Conservation (phyloP, 1,140 invertebrate species). For the Drosophila takahashii region DNA sequence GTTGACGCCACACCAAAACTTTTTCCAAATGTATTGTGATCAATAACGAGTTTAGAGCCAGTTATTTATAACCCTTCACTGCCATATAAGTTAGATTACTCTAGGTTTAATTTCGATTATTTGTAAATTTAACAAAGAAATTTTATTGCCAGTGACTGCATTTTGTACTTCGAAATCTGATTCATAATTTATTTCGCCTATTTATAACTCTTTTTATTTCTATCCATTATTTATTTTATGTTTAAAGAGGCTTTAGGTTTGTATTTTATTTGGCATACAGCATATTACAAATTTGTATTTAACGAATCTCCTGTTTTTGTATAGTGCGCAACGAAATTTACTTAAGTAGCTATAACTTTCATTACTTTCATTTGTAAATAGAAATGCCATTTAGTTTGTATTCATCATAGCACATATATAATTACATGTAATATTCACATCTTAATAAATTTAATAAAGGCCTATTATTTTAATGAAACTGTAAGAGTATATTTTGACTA, state of each 20-base stretch:
- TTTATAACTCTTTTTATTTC: conserved; percentile 1
- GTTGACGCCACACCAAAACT: conserved; percentile 76
- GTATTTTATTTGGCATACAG: conserved; percentile 49
- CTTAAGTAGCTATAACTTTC: conserved; percentile 32
- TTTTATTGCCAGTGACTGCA: conserved; percentile 74
- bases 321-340: conserved; percentile 39
- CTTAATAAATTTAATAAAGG: conserved; percentile 14
- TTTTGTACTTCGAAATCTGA: conserved; percentile 47
- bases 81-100: conserved; percentile 72
- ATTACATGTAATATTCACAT: background rate
- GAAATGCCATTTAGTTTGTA: conserved; percentile 56
- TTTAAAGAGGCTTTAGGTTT: conserved; percentile 75
- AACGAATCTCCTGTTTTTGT: conserved; percentile 51
- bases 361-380: conserved; percentile 69
- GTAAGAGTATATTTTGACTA: background rate
- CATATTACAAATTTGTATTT: conserved; percentile 20
- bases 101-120: conserved; percentile 19
- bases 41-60: conserved; percentile 69
- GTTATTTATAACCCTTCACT: conserved; percentile 63
- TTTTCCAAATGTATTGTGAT: conserved; percentile 83
- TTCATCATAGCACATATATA: conserved; percentile 1
- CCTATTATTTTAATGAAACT: conserved; percentile 1
- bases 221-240: conserved; percentile 56
- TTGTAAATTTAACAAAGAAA: conserved; percentile 2
- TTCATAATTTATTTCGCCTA: conserved; percentile 36